Evolutionary conservation across 92 coral and sea anemone species (phyloP).

Genomic region (Parazoanthus darwini): DNA sequence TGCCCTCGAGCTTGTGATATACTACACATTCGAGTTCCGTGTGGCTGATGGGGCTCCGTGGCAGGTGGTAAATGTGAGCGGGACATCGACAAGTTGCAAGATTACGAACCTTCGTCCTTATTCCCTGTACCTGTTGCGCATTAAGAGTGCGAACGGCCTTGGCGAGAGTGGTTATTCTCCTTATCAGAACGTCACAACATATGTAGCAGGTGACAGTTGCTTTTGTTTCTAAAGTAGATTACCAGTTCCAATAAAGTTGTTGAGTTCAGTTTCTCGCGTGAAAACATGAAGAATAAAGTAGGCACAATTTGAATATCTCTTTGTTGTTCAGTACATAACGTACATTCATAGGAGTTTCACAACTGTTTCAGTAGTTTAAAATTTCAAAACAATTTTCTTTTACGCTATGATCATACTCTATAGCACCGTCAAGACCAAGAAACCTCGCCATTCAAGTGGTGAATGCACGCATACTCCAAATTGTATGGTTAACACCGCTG

Average conservation of each 20-base stretch:
- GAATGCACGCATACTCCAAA: slow-evolving; percentile 51
- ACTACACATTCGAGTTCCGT: slow-evolving; percentile 65
- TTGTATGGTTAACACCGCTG: slow-evolving; percentile 71
- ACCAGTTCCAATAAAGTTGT: not conserved
- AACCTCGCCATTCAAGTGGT: slow-evolving; percentile 44
- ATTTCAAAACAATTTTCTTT: too few relatives aligned
- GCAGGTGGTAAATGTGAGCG: slow-evolving; percentile 58
- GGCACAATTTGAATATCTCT: not conserved
- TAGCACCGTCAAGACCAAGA: slow-evolving; percentile 78
- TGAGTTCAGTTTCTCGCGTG: not conserved
- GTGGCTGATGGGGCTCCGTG: slow-evolving; percentile 51
- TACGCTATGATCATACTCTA: not conserved
- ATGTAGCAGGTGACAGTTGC: slow-evolving; percentile 55
- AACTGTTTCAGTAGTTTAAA: too few relatives aligned
- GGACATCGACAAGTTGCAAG: slow-evolving; percentile 41
- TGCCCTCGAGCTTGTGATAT: slow-evolving; percentile 63
- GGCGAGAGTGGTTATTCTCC: slow-evolving; percentile 69
- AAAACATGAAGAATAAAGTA: not conserved
- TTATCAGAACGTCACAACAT: slow-evolving; percentile 64
- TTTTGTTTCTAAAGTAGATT: not conserved
- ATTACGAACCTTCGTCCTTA: slow-evolving; percentile 58
- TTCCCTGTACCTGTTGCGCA: slow-evolving; percentile 68
- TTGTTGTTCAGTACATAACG: not conserved
- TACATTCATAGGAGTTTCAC: not conserved
- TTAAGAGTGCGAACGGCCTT: slow-evolving; percentile 81